These are phyloP conservation scores for Acromyrmex charruanus DNA, from an alignment of 1,140 invertebrate genomes.

Conservation along the genomic window DNA sequence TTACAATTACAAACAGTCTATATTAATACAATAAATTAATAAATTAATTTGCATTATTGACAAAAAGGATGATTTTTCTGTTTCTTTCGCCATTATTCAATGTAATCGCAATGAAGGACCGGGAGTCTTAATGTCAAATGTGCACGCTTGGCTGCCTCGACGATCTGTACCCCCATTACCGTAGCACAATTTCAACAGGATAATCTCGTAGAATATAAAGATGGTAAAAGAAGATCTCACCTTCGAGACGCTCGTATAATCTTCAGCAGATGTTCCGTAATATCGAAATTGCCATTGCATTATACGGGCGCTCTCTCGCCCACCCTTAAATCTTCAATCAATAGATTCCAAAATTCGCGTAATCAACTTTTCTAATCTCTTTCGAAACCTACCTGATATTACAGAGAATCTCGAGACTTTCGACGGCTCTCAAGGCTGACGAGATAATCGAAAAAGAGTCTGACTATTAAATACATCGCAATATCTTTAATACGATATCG, in stretches of 20 bases:
- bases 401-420: slow-evolving; percentile 41
- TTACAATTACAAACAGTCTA: not conserved
- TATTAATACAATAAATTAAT: not conserved
- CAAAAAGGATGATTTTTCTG: not conserved
- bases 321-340: slow-evolving; percentile 33
- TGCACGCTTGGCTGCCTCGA: not conserved
- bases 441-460: not conserved
- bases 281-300: slow-evolving; percentile 25
- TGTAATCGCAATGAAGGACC: not conserved
- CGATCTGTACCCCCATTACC: not conserved
- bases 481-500: slow-evolving; percentile 23
- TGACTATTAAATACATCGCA: slow-evolving; percentile 20
- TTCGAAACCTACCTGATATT: slow-evolving; percentile 5
- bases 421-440: slow-evolving; percentile 49
- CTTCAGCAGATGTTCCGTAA: not conserved
- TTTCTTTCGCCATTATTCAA: not conserved
- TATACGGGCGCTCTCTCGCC: slow-evolving; percentile 3
- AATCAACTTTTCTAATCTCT: slow-evolving; percentile 8
- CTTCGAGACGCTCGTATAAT: not conserved
- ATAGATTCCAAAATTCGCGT: slow-evolving; percentile 27
- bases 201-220: not conserved
- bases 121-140: not conserved
- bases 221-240: not conserved
- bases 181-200: slow-evolving; percentile 27
- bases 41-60: not conserved